These are phyloP conservation scores for Hydrocynus forskahlii DNA, from an alignment of 2,797 vertebrate genomes.

Conservation along the genomic window DNA sequence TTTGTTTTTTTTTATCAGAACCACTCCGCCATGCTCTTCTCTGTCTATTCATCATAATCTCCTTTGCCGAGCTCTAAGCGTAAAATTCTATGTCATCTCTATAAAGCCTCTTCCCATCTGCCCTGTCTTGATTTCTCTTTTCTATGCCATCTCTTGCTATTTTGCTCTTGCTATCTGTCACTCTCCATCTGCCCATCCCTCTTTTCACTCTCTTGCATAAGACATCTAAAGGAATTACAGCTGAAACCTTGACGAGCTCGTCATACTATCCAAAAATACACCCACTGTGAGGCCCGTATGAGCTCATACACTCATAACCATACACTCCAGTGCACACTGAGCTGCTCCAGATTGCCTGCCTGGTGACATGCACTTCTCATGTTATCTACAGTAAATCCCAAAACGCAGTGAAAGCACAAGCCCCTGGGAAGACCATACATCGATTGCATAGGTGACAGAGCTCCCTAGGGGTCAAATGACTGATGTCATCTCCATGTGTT, in stretches of 20 bases:
- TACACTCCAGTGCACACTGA: neutral
- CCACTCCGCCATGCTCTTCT: slow-evolving; percentile 17
- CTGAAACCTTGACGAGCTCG: neutral
- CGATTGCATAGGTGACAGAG: slow-evolving; percentile 29
- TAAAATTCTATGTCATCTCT: slow-evolving; percentile 12
- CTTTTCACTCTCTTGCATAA: slow-evolving; percentile 25
- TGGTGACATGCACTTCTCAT: slow-evolving; percentile 21
- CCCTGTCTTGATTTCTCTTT: slow-evolving; percentile 22
- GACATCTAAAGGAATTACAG: slow-evolving; percentile 22
- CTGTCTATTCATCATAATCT: slow-evolving; percentile 19
- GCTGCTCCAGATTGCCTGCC: neutral
- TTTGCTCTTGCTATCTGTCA: slow-evolving; percentile 15
- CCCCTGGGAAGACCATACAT: slow-evolving; percentile 12
- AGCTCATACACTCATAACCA: slow-evolving; percentile 3
- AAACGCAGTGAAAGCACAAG: slow-evolving; percentile 3
- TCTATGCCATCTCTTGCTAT: slow-evolving; percentile 24
- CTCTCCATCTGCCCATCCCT: slow-evolving; percentile 9
- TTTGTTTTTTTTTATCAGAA: slow-evolving; percentile 9
- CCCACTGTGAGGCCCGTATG: neutral
- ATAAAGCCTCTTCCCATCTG: slow-evolving; percentile 21
- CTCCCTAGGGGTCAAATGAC: slow-evolving; percentile 40
- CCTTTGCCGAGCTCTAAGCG: slow-evolving; percentile 12
- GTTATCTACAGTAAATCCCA: slow-evolving; percentile 1
- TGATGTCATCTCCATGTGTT: slow-evolving; percentile 22
- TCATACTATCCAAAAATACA: slow-evolving; percentile 3